phyloP scores from a whole-genome alignment of 2,797 vertebrate species.

The Triplophysa yarkandensis region DNA sequence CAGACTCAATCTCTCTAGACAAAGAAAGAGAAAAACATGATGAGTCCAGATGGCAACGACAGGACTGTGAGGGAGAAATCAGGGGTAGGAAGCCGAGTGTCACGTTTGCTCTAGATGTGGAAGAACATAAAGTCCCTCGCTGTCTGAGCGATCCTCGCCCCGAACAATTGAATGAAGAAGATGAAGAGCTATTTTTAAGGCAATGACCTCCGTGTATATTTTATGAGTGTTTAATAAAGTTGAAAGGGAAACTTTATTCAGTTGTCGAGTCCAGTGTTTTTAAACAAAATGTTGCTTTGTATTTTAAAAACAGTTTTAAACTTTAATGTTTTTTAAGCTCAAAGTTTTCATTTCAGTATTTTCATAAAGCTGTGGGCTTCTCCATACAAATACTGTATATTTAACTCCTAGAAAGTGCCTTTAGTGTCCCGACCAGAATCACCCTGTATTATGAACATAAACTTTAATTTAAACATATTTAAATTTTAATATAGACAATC shows the following conservation, averaged over 20 bases:
- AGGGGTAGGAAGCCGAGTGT: constrained; percentile 36
- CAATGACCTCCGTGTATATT: neutral
- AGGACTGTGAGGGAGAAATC: constrained; percentile 19
- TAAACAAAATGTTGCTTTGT: neutral
- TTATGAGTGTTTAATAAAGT: neutral
- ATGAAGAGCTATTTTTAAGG: constrained; percentile 63
- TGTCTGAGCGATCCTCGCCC: constrained; percentile 89
- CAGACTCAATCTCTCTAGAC: constrained; percentile 45
- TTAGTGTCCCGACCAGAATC: too few relatives aligned
- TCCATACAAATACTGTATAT: neutral
- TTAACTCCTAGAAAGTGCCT: too few relatives aligned
- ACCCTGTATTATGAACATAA: too few relatives aligned
- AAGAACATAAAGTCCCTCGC: constrained; percentile 75
- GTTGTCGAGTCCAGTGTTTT: neutral
- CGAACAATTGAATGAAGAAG: constrained; percentile 72
- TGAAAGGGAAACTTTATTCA: neutral
- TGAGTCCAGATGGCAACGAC: constrained; percentile 20
- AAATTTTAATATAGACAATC: too few relatives aligned
- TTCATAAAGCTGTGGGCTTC: too few relatives aligned
- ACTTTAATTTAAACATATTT: too few relatives aligned
- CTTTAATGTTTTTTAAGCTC: neutral
- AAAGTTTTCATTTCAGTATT: neutral
- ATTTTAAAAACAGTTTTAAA: neutral
- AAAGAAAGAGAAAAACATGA: neutral
- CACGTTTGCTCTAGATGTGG: constrained; percentile 64